phyloP scores from a whole-genome alignment of 2,113 vertebrate genomes.

The Cyprinus carpio region DNA sequence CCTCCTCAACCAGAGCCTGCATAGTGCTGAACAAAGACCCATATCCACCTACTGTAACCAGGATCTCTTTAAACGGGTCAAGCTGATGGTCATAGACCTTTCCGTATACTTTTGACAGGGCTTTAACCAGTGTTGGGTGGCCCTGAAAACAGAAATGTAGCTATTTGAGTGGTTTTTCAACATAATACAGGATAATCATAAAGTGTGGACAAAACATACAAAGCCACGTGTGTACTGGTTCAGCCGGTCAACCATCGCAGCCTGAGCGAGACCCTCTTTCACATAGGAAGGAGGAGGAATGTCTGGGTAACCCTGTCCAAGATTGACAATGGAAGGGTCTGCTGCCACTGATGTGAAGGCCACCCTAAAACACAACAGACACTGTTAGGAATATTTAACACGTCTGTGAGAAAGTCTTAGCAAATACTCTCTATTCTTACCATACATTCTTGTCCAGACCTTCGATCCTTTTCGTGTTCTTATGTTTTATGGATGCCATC shows the following conservation, averaged over 20 bases:
- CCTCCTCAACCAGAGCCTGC: slow-evolving; percentile 89
- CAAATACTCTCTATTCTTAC: slow-evolving; percentile 72
- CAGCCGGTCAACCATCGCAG: slow-evolving; percentile 73
- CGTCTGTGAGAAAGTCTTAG: background rate
- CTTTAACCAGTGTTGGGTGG: slow-evolving; percentile 87
- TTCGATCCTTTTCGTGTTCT: slow-evolving; percentile 86
- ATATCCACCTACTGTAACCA: slow-evolving; percentile 94
- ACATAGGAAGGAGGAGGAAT: slow-evolving; percentile 87
- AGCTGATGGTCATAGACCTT: slow-evolving; percentile 80
- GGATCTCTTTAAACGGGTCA: slow-evolving; percentile 85
- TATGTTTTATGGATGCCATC: slow-evolving; percentile 81
- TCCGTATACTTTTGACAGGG: slow-evolving; percentile 86
- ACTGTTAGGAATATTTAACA: background rate
- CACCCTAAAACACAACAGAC: slow-evolving; percentile 75
- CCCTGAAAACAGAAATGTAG: slow-evolving; percentile 74
- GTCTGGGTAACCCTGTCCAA: slow-evolving; percentile 91
- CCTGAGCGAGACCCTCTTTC: slow-evolving; percentile 83
- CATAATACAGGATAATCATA: background rate
- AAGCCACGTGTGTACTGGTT: slow-evolving; percentile 97
- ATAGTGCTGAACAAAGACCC: slow-evolving; percentile 88
- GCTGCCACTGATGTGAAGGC: no score
- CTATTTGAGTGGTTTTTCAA: background rate
- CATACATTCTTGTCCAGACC: slow-evolving; percentile 92
- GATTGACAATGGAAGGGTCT: slow-evolving; percentile 88
- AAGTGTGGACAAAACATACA: slow-evolving; percentile 74